Percentiles rank a stretch among this genome's conserved stretches.
Conservation (phyloP, 2,888 invertebrate species). For the Opisthograptis luteolata region DNA sequence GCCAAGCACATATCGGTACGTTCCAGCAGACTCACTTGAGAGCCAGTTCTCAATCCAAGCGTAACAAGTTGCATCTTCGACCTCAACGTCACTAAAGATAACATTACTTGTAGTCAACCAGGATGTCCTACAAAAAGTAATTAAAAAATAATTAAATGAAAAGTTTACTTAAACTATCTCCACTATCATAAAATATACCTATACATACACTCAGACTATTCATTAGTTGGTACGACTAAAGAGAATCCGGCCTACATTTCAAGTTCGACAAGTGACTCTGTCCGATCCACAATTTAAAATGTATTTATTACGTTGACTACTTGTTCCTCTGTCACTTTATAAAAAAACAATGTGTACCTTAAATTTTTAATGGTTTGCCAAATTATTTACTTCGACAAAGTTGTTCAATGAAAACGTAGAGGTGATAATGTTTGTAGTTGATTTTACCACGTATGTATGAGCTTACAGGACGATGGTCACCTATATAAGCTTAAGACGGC, state of each 20-base stretch:
- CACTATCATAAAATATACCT: neutral
- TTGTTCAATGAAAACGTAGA: neutral
- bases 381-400: conserved; percentile 1
- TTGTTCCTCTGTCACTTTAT: conserved; percentile 1
- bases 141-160: no score
- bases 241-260: conserved; percentile 44
- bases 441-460: conserved; percentile 10
- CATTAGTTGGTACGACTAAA: neutral
- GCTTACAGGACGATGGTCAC: conserved; percentile 24
- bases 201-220: neutral
- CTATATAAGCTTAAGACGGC: conserved; percentile 55
- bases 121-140: no score
- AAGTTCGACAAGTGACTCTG: conserved; percentile 52
- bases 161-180: no score
- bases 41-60: no score
- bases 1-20: no score
- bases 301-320: neutral
- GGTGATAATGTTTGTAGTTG: neutral
- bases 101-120: no score
- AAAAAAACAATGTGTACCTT: neutral
- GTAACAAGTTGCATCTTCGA: no score
- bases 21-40: no score
- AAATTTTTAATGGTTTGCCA: neutral
- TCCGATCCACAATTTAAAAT: neutral
- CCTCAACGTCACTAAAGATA: no score